Evolutionary conservation across 2,888 invertebrate genomes (phyloP), one percentile per base, ranked within the genome.

Genomic region (Xanthorhoe spadicearia): DNA sequence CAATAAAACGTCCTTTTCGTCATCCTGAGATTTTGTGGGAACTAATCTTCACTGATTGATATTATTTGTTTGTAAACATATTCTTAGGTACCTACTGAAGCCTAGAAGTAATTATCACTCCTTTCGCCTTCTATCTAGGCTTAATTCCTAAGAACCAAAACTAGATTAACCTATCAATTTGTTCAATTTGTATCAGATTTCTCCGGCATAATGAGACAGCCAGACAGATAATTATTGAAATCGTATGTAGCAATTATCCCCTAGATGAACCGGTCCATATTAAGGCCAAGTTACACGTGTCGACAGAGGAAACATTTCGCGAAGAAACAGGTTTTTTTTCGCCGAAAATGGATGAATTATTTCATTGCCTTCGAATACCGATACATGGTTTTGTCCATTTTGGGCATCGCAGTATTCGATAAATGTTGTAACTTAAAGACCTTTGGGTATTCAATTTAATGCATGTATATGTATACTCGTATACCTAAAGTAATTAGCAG

Each of bases 291-390:
- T 48, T n/a, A 23, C 50, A 63, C 43, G 18, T 3, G 32, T 48
- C 46, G 13, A 18, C 51, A 52, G 48, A 58, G 57, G 57, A 64
- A 32, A 59, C 28, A 28, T 23, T 64, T 35, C n/a, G 38, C 7
- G 7, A 13, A 17, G 1, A 15, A 32, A 19, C 6, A 43, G 19
- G 48, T 71, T 59, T 61, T 63, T 64, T 68, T 66, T 52, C 69
- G 54, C 70, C 74, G 55, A 73, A 75, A 63, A 48, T 48, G 48
- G 48, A 48, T 46, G 69, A 66, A 59, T 64, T 71, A 82, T 75
- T 80, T 82, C 80, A 85, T 80, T 84, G 81, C 82, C 74, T 77
- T 76, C 78, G 17, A 63, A 74, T 74, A 23, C 52, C 49, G 35
- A 54, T 63, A 28, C 52, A 58, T 56, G 54, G 48, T 43, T 43